Conservation (phyloP, 2,888 invertebrate genomes). For the Melanostoma mellinum region DNA sequence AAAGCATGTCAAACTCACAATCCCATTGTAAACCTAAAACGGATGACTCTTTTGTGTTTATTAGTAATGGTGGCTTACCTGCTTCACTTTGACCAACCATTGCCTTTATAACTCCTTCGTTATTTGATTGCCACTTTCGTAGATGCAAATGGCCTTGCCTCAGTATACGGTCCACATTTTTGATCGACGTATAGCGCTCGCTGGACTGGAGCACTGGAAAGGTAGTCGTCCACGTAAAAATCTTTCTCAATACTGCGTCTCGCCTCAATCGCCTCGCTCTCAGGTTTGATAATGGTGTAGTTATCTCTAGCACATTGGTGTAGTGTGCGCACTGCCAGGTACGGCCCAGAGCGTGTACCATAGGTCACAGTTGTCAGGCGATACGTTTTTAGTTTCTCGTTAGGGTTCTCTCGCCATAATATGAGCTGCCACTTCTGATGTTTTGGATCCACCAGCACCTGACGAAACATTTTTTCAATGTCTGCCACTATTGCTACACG, state of each 20-base stretch:
- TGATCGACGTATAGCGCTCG: slow-evolving; percentile 25
- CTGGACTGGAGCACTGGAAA: slow-evolving; percentile 38
- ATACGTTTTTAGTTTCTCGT: slow-evolving; percentile 10
- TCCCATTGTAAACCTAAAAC: slow-evolving; percentile 38
- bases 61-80: slow-evolving; percentile 8
- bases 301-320: slow-evolving; percentile 36
- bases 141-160: slow-evolving; percentile 13
- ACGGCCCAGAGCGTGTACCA: slow-evolving; percentile 39
- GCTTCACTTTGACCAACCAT: slow-evolving; percentile 10
- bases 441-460: slow-evolving; percentile 19
- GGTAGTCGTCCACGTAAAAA: slow-evolving; percentile 37
- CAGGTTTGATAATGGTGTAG: background rate
- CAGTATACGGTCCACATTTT: slow-evolving; percentile 4
- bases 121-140: slow-evolving; percentile 20
- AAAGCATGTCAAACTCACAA: slow-evolving; percentile 19
- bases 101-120: slow-evolving; percentile 3
- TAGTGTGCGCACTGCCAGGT: slow-evolving; percentile 23
- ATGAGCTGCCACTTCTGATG: slow-evolving; percentile 33
- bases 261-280: slow-evolving; percentile 24
- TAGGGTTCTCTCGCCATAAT: slow-evolving; percentile 33
- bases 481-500: slow-evolving; percentile 22
- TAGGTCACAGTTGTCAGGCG: slow-evolving; percentile 40
- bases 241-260: slow-evolving; percentile 35
- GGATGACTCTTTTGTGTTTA: slow-evolving; percentile 8
- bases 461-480: slow-evolving; percentile 38